Conservation (phyloP, 2,113 vertebrate genomes). For the Petroica traversi region DNA sequence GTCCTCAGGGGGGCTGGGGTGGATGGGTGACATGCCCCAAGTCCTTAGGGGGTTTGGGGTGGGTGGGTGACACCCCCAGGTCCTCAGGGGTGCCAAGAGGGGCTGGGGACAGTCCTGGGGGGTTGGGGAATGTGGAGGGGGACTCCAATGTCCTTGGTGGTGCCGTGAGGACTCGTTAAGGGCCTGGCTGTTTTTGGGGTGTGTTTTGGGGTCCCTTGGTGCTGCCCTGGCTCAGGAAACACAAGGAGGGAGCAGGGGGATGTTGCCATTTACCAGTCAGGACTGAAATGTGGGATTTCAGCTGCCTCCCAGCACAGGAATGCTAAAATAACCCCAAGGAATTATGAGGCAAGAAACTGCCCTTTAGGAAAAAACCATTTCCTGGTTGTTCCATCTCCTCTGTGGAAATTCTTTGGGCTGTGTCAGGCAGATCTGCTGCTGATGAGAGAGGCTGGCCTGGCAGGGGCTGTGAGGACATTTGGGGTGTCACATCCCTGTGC, state of each 20-base stretch:
- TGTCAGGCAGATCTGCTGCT: neutral
- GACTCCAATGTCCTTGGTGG: neutral
- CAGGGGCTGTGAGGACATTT: too few relatives aligned
- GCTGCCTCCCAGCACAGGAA: neutral
- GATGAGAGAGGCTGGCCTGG: neutral
- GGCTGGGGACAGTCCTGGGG: neutral
- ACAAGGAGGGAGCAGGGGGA: neutral
- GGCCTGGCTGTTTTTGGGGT: neutral
- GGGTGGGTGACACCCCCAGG: too few relatives aligned
- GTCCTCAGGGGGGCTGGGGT: too few relatives aligned
- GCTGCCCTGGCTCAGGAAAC: neutral
- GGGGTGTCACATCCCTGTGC: neutral
- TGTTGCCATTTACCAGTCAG: neutral
- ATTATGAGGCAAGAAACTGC: neutral
- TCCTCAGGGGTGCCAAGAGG: neutral
- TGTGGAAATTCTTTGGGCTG: neutral
- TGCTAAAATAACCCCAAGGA: neutral
- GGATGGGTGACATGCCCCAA: too few relatives aligned
- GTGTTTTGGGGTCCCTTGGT: neutral
- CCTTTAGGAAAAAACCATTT: neutral
- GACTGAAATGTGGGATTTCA: neutral
- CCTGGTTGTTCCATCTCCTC: neutral
- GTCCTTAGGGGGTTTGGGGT: too few relatives aligned
- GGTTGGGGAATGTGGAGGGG: neutral
- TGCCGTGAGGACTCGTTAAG: neutral